phyloP scores from a whole-genome alignment of 2,888 invertebrate species.

The Beris chalybata region DNA sequence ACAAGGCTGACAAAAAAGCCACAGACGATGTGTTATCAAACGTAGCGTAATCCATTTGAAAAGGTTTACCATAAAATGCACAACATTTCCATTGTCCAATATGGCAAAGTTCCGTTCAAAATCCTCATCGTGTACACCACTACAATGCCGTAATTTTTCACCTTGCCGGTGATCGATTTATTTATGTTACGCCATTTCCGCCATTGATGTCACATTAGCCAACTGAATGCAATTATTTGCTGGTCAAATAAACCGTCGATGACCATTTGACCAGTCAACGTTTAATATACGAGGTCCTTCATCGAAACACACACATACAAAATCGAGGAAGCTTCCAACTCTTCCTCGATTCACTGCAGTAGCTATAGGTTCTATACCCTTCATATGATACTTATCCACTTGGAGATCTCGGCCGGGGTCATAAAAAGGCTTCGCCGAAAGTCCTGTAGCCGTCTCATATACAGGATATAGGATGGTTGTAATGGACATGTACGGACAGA shows the following conservation, averaged over 20 bases:
- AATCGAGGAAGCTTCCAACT: background rate
- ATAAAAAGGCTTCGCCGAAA: constrained; percentile 24
- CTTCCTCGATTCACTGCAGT: background rate
- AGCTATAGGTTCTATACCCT: background rate
- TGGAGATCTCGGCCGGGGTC: constrained; percentile 22
- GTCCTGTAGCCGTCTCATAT: constrained; percentile 17
- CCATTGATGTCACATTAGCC: constrained; percentile 27
- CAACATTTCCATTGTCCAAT: no score
- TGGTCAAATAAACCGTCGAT: constrained; percentile 33
- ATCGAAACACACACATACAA: background rate
- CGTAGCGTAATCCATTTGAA: no score
- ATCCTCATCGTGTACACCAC: no score
- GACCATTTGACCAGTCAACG: constrained; percentile 29
- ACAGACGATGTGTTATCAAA: no score
- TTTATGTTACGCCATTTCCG: constrained; percentile 14
- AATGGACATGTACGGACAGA: constrained; percentile 5
- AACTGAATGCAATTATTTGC: constrained; percentile 33
- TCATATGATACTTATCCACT: constrained; percentile 18
- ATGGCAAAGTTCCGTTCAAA: no score
- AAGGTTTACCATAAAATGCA: no score
- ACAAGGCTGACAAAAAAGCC: no score
- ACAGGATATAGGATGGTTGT: background rate
- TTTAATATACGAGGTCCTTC: constrained; percentile 12
- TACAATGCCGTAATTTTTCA: constrained; percentile 9
- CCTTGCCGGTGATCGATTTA: constrained; percentile 17